A percentile compares a stretch with the other conserved stretches of the same genome.
Conservation (phyloP, 2,113 vertebrate genomes). For the Chloroceryle aenea region DNA sequence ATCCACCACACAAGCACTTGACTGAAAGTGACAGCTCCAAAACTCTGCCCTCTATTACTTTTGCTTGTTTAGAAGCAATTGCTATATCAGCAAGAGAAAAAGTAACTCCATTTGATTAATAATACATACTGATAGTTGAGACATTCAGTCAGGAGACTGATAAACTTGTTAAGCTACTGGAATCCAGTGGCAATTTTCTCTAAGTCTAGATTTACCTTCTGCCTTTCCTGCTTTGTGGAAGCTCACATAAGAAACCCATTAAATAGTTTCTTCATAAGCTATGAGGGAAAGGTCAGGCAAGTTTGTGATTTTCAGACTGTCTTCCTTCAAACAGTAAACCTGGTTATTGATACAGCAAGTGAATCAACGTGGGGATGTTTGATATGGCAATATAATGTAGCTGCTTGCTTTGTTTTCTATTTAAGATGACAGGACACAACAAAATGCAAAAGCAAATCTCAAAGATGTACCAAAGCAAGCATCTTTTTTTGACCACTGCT, state of each 20-base stretch:
- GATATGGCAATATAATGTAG: not conserved
- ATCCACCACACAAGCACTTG: not conserved
- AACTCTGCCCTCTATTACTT: slow-evolving; percentile 54
- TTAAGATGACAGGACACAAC: not conserved
- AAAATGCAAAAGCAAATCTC: not conserved
- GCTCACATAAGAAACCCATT: not conserved
- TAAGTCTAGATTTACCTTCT: not conserved
- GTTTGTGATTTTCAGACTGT: not conserved
- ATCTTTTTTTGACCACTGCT: not conserved
- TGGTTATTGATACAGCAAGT: not conserved
- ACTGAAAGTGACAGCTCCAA: slow-evolving; percentile 46
- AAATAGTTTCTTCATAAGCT: not conserved
- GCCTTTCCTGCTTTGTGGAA: not conserved
- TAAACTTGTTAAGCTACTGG: not conserved
- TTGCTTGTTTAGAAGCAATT: slow-evolving; percentile 42
- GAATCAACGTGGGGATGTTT: not conserved
- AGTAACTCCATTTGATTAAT: slow-evolving; percentile 42
- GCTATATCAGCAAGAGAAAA: slow-evolving; percentile 30
- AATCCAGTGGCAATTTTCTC: not conserved
- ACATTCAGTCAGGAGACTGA: not conserved
- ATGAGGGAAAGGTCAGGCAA: not conserved
- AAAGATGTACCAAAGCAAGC: not conserved
- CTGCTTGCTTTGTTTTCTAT: not conserved
- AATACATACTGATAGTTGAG: not conserved
- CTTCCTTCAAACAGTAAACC: not conserved